Percentiles rank a stretch among this genome's conserved stretches.
These are phyloP conservation scores for Crossaster papposus DNA, from an alignment of 53 echinoderm and acorn worm genomes.

Conservation along the genomic window DNA sequence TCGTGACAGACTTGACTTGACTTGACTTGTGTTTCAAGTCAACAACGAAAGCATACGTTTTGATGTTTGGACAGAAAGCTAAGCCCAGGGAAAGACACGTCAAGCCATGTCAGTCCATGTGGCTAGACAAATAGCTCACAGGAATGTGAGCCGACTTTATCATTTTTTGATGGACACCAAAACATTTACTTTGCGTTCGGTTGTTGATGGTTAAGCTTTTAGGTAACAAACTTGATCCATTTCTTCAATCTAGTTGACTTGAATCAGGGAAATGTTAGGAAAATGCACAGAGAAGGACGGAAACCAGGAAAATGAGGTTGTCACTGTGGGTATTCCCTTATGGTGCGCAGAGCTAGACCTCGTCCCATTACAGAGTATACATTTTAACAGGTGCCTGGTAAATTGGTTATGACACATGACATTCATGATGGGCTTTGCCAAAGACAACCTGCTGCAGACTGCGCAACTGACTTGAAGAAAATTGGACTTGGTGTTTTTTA, in stretches of 20 bases:
- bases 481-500: slow-evolving; percentile 13
- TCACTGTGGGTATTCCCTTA: slow-evolving; percentile 25
- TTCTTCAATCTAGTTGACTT: background rate
- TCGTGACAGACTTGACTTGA: no score
- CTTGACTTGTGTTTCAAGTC: background rate
- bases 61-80: background rate
- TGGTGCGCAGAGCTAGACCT: background rate
- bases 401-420: slow-evolving; percentile 40
- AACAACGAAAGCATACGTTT: background rate
- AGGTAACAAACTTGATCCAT: no score
- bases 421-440: background rate
- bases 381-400: background rate
- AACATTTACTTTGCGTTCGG: background rate
- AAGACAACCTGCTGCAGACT: slow-evolving; percentile 35
- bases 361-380: background rate
- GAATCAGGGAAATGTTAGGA: background rate
- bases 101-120: background rate
- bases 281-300: background rate
- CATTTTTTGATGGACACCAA: background rate
- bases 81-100: background rate
- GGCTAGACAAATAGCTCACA: background rate
- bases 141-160: background rate
- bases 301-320: slow-evolving; percentile 23
- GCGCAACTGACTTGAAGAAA: slow-evolving; percentile 4
- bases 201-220: background rate